Base-by-base conservation (phyloP, 2,797 vertebrate species). In the Xenopus petersii region DNA sequence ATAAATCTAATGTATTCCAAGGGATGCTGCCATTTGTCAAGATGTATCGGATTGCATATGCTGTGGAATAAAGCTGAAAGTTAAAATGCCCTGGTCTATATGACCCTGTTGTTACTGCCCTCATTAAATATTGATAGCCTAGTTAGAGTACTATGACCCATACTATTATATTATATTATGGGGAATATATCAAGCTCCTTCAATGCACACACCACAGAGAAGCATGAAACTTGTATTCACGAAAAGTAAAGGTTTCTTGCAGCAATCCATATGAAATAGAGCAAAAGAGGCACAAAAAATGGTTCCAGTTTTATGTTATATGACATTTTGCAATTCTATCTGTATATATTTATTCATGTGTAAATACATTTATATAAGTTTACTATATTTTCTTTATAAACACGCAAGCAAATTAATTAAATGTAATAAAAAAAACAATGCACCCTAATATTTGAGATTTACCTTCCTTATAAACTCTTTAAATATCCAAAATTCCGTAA, bases 1-100 rank as follows among this genome's bases (percentile, higher is more conserved):
- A 78, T 74, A 70, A 73, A 63, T 70, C 61, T 70, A 78, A 78
- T 70, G 42, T 36, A 69, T 73, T 73, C 70, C 66, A 70, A 59
- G 71, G 24, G 71, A 60, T 30, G 4, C 49, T 59, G 21, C 63
- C 60, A 70, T 78, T 70, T 69, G 61, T 73, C 71, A 78, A 55
- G 60, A 33, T 73, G 42, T 47, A 56, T 73, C 36, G 48, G 65
- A 49, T 55, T 69, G 62, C 21, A 73, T 73, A 59, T 59, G 66
- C 36, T 49, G 59, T 55, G 36, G 59, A 47, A 73, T 63, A 73
- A 59, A 64, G 17, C 4, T 55, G 1, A 17, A 64, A 51, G 54
- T 65, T 70, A 36, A 17, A 73, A 33, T 63, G 9, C 69, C 54
- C 56, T 42, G 48, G 13, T 72, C 68, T 62, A 73, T 70, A 73